A percentile compares a stretch with the other conserved stretches of the same genome.
These are phyloP conservation scores for Caracal caracal DNA, from an alignment of 2,113 vertebrate genomes.

Conservation along the genomic window DNA sequence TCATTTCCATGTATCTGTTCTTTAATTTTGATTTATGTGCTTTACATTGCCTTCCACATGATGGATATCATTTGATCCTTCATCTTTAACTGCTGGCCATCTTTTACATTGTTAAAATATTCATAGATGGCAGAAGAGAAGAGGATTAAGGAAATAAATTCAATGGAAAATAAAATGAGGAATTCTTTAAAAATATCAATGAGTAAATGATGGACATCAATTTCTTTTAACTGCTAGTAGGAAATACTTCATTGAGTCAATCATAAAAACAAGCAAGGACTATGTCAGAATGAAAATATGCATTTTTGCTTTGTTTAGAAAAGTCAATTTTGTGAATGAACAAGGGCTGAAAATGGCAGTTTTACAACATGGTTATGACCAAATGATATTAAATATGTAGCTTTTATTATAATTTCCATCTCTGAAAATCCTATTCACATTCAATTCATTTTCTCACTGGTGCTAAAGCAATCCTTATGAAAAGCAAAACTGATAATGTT, in stretches of 20 bases:
- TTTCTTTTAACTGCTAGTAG: neutral
- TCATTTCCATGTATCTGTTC: conserved; percentile 13
- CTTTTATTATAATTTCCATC: neutral
- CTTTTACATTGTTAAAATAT: conserved; percentile 47
- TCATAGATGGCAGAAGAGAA: neutral
- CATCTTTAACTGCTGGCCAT: conserved; percentile 57
- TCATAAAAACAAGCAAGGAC: neutral
- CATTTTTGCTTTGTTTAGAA: neutral
- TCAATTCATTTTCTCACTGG: neutral
- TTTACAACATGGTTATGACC: neutral
- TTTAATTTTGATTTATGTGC: conserved; percentile 62
- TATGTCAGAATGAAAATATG: neutral
- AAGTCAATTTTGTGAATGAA: conserved; percentile 32
- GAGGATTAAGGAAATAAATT: neutral
- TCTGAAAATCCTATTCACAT: neutral
- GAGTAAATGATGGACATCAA: neutral
- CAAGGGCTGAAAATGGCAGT: neutral
- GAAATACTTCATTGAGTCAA: neutral
- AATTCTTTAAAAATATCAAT: neutral
- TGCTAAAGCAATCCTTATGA: neutral
- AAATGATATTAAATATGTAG: neutral
- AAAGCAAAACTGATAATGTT: neutral
- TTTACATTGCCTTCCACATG: conserved; percentile 49
- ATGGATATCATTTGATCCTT: conserved; percentile 58
- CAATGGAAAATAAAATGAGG: neutral